Evolutionary conservation across 2,888 invertebrate genomes (phyloP).

Genomic region (Spodoptera exigua): DNA sequence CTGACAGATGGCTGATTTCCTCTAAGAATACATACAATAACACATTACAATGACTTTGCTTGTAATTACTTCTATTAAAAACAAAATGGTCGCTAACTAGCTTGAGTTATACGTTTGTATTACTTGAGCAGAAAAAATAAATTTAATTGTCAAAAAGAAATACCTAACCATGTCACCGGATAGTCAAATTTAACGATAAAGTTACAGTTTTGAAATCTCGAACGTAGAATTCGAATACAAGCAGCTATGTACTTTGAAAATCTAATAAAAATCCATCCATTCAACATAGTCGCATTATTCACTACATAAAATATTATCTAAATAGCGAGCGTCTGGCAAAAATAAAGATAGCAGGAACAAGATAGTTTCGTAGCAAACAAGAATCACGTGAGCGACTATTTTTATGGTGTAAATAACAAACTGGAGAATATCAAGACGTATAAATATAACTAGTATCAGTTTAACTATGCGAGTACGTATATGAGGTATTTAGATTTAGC

Average conservation of each 20-base stretch:
- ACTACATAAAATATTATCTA: slow-evolving; percentile 42
- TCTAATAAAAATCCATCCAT: slow-evolving; percentile 21
- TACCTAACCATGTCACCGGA: too few species aligned
- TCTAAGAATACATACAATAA: too few species aligned
- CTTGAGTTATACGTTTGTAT: too few species aligned
- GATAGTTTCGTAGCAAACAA: slow-evolving; percentile 30
- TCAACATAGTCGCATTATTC: slow-evolving; percentile 24
- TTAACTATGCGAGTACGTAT: too few species aligned
- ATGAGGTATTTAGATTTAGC: too few species aligned
- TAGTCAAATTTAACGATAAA: neutral
- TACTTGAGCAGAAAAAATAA: too few species aligned
- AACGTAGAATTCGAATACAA: neutral
- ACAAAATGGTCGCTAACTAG: too few species aligned
- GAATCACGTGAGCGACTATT: slow-evolving; percentile 22
- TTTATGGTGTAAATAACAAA: slow-evolving; percentile 15
- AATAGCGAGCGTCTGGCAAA: slow-evolving; percentile 48
- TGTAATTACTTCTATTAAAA: too few species aligned
- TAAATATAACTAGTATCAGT: too few species aligned
- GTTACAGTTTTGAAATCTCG: neutral
- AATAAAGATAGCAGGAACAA: slow-evolving; percentile 37
- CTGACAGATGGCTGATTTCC: too few species aligned
- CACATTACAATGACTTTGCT: too few species aligned
- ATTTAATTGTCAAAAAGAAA: too few species aligned
- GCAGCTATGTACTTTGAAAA: slow-evolving; percentile 10
- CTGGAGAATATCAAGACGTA: neutral